Base-by-base conservation (phyloP, 2,888 invertebrate species). In the Rhorus exstirpatorius region DNA sequence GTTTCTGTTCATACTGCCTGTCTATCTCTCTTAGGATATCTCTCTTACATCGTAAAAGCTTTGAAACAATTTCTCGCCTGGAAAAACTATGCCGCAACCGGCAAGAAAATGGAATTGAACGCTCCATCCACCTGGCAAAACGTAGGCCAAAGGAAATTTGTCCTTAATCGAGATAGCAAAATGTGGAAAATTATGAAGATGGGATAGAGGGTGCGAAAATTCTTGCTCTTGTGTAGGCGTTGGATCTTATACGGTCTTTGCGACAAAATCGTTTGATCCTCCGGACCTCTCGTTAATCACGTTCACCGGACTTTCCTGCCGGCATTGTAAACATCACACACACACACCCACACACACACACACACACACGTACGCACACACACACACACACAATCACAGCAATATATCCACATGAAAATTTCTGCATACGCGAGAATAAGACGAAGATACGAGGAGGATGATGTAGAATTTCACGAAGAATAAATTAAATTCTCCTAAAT, bases 251-350 rank as follows among this genome's bases (percentile, higher is more conserved):
- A 3, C 41, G 61, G 41, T 70, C 68, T 81, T 68, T 68, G 44
- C 38, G 14, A 51, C 63, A 63, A 65, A 70, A 79, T 63, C 82
- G 74, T 74, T 82, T 78, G 82, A 82, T 82, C 82, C 82, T 70
- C 65, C 35, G n/a, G 49, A 82, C 65, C 78, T 68, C 68, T 51
- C 58, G 70, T 79, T 79, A 70, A 82, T 79, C 82, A 82, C 82
- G 78, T 79, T 60, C 82, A 38, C 8, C 44, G 72, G 55, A 49
- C 53, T 60, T 61, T 35, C 72, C 19, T n/a, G 61, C 14, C 44
- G 61, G 17, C n/a, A 21, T 58, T 60, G 53, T 46, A 31, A 53
- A 78, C 53, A 67, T 10, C n/a, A 12, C n/a, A 53, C 24, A 53
- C 26, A 26, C 12, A 10, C 24, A 58, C 26, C 1, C 19, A 7